Conservation (phyloP, 2,888 invertebrate genomes). For the Amphimallon solstitiale region DNA sequence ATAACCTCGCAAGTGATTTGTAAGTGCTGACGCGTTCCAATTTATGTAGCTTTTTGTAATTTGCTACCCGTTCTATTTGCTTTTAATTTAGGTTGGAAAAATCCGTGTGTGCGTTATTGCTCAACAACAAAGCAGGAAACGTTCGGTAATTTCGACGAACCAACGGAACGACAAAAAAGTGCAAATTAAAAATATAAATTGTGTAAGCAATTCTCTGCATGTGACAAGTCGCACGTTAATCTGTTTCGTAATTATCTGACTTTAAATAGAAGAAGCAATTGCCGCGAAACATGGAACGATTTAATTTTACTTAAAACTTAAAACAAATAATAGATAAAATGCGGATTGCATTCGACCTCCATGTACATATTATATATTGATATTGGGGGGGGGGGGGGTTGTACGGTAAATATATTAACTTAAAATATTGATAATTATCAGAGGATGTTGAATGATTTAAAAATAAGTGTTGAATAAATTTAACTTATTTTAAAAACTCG, state of each 20-base stretch:
- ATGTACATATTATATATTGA: too few species aligned
- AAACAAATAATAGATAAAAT: neutral
- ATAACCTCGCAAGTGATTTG: conserved; percentile 27
- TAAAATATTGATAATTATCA: too few species aligned
- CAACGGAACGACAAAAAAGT: conserved; percentile 1
- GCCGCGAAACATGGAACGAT: neutral
- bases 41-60: conserved; percentile 25
- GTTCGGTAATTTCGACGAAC: conserved; percentile 3
- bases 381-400: too few species aligned
- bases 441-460: too few species aligned
- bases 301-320: neutral
- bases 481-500: too few species aligned
- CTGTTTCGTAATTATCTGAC: conserved; percentile 25
- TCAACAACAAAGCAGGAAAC: neutral
- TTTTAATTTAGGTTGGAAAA: conserved; percentile 26
- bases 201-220: conserved; percentile 5
- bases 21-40: conserved; percentile 24
- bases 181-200: conserved; percentile 29
- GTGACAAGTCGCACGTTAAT: conserved; percentile 23
- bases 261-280: conserved; percentile 1
- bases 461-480: too few species aligned
- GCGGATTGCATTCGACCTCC: neutral
- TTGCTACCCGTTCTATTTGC: conserved; percentile 25
- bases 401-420: too few species aligned
- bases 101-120: conserved; percentile 1